phyloP scores from a whole-genome alignment of 1,140 invertebrate species.

The Phortica variegata region DNA sequence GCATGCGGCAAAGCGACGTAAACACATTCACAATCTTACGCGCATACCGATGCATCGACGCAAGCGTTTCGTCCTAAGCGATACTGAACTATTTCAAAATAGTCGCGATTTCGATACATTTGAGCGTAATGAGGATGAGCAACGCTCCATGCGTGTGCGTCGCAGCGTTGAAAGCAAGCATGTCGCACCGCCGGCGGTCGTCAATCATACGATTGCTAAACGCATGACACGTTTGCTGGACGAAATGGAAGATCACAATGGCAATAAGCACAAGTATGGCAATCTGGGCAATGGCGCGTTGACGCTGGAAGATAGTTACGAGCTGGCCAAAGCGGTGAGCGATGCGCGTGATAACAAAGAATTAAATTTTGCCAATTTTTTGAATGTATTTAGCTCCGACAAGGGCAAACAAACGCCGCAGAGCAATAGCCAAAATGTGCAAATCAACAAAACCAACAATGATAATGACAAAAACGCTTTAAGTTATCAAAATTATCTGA shows the following conservation, averaged over 20 bases:
- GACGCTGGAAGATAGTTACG: background rate
- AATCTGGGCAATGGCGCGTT: conserved; percentile 22
- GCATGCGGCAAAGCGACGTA: background rate
- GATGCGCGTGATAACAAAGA: conserved; percentile 13
- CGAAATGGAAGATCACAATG: conserved; percentile 37
- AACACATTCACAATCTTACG: background rate
- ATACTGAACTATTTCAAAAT: too few relatives aligned
- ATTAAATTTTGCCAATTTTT: too few relatives aligned
- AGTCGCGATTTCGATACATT: too few relatives aligned
- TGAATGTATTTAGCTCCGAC: too few relatives aligned
- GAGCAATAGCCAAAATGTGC: too few relatives aligned
- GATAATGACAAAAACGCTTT: too few relatives aligned
- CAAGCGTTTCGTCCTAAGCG: conserved; percentile 6
- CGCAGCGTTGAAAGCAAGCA: too few relatives aligned
- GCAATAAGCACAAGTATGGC: conserved; percentile 26
- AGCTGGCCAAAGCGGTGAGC: background rate
- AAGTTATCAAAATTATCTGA: too few relatives aligned
- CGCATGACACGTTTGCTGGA: conserved; percentile 14
- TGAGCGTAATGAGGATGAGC: too few relatives aligned
- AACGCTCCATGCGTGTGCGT: too few relatives aligned
- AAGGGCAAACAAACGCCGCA: too few relatives aligned
- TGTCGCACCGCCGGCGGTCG: background rate
- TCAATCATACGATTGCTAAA: background rate
- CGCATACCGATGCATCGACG: background rate
- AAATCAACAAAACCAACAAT: too few relatives aligned